Evolutionary conservation across 2,797 vertebrate genomes (phyloP).

Genomic region (Danio albolineatus): DNA sequence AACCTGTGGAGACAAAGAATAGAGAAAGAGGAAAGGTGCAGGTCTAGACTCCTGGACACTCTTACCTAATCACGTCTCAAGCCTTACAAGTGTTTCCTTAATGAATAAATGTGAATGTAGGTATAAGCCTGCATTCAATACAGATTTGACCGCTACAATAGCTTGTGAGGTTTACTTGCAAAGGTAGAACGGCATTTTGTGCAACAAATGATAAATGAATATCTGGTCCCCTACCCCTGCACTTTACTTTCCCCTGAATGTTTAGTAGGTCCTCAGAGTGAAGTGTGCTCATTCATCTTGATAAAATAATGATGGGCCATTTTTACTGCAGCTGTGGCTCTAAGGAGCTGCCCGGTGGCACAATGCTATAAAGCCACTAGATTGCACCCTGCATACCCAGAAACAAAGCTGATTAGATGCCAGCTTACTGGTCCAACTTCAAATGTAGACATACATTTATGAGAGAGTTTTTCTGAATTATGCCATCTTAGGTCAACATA

Average conservation of each 20-base stretch:
- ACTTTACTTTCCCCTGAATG: constrained; percentile 15
- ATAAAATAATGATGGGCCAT: constrained; percentile 30
- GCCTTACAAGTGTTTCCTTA: background rate
- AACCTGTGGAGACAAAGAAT: constrained; percentile 62
- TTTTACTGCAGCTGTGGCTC: constrained; percentile 35
- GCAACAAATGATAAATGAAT: constrained; percentile 22
- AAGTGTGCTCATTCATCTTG: constrained; percentile 46
- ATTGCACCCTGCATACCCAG: background rate
- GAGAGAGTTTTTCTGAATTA: background rate
- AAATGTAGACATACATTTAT: constrained; percentile 3
- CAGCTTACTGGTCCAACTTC: background rate
- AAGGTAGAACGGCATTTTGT: constrained; percentile 2
- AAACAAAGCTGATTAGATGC: background rate
- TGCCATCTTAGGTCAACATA: too few relatives aligned
- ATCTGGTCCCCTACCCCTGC: background rate
- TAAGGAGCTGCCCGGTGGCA: constrained; percentile 17
- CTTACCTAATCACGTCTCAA: constrained; percentile 9
- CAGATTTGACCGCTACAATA: background rate
- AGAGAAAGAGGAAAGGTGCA: constrained; percentile 5
- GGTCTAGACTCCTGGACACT: background rate
- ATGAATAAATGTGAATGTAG: background rate
- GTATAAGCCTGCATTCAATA: background rate
- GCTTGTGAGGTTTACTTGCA: constrained; percentile 12
- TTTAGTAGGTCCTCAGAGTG: constrained; percentile 40
- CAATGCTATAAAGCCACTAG: constrained; percentile 15